Base-by-base conservation (phyloP, 2,797 vertebrate species). In the Echeneis naucrates region DNA sequence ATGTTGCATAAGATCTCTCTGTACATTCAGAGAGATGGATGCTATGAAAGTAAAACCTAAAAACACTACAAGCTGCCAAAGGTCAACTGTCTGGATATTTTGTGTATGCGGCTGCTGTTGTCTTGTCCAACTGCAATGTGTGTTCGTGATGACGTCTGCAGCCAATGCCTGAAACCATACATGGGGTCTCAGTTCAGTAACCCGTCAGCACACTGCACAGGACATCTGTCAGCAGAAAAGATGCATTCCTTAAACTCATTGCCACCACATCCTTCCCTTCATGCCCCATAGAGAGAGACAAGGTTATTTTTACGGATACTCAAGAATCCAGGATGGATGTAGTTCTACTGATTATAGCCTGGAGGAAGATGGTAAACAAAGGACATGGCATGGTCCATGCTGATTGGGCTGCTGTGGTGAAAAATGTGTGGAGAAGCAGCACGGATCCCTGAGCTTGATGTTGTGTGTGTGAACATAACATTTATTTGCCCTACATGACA, bases 261-360 rank as follows among this genome's bases (percentile, higher is more conserved):
- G 57, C 73, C 72, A 79, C 91, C 87, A 94, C 90, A 93, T 94
- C 93, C 93, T 93, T 92, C 88, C 91, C 83, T 77, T 68, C 60
- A 21, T 71, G 82, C 85, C 77, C 78, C 75, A 51, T 81, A 63
- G 19, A 48, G 67, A 62, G 75, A 74, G 69, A 66, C 3, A 10
- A 38, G 72, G 83, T 86, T 90, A 81, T 92, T 92, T 89, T 81
- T 74, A 85, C 80, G 76, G 61, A 72, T 45, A 55, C 52, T 62
- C 48, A 21, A 66, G 68, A 79, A 58, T 73, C 54, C 87, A 88
- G 89, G 87, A 90, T 82, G 85, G 77, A 84, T 90, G 90, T 64
- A 72, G 65, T 44, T 48, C 30, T 54, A 65, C 80, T 82, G 90
- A 92, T 92, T 91, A 72, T 61, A 69, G 83, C 53, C 78, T 54